phyloP scores from a whole-genome alignment of 2,797 vertebrate species.

The Hypotaenidia okinawae region DNA sequence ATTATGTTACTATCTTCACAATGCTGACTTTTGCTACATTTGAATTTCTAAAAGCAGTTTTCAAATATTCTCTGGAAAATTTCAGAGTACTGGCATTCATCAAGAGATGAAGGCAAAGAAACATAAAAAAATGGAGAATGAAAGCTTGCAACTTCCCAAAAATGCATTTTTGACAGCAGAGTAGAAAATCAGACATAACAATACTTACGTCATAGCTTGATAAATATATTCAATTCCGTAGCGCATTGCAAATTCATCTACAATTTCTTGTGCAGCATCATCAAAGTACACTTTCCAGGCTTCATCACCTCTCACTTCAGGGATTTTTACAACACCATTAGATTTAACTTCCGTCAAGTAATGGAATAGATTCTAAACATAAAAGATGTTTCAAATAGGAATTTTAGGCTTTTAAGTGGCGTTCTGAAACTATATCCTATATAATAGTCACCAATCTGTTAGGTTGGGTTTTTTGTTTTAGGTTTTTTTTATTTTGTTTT shows the following conservation, averaged over 20 bases:
- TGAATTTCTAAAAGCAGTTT: background rate
- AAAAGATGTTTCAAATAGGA: constrained; percentile 37
- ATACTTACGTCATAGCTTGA: constrained; percentile 98
- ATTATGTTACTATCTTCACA: background rate
- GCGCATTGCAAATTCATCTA: constrained; percentile 98
- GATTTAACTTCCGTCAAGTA: constrained; percentile 93
- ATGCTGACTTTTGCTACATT: background rate
- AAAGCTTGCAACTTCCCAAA: background rate
- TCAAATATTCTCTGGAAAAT: background rate
- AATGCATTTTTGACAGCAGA: background rate
- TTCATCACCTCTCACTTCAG: constrained; percentile 93
- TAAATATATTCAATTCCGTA: constrained; percentile 98
- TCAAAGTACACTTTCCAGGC: constrained; percentile 99
- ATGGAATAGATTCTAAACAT: constrained; percentile 92
- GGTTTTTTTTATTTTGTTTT: background rate
- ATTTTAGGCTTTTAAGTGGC: background rate
- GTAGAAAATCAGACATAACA: background rate
- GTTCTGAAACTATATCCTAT: background rate
- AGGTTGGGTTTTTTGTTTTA: too few relatives aligned
- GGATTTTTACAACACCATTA: constrained; percentile 91
- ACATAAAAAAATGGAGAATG: background rate
- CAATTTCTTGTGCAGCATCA: constrained; percentile 94
- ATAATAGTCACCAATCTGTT: background rate
- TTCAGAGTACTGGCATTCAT: background rate
- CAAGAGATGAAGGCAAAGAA: background rate